Evolutionary conservation across 1,140 invertebrate genomes (phyloP).

Genomic region (Danaus melanippus): DNA sequence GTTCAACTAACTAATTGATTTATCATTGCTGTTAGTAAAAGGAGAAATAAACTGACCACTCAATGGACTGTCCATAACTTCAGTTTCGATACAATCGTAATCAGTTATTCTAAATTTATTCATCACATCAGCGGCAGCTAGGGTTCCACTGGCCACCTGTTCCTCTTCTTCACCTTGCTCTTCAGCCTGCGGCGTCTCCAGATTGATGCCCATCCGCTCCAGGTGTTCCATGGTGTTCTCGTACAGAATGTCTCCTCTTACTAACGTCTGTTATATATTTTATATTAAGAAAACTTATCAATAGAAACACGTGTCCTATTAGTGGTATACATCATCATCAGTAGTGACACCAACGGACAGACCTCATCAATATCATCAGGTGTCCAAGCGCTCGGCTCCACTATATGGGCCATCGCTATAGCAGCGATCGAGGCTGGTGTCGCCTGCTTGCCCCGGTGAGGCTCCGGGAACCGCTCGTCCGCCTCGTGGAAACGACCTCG

Average conservation of each 20-base stretch:
- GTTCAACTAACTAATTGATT: background rate
- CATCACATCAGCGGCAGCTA: slow-evolving; percentile 54
- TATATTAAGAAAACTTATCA: background rate
- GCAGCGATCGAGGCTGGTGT: slow-evolving; percentile 63
- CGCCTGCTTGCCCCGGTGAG: slow-evolving; percentile 67
- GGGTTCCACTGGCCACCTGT: slow-evolving; percentile 34
- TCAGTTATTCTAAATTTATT: slow-evolving; percentile 55
- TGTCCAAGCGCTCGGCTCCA: slow-evolving; percentile 55
- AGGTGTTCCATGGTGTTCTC: slow-evolving; percentile 59
- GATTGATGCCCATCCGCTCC: slow-evolving; percentile 56
- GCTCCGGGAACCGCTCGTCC: slow-evolving; percentile 57
- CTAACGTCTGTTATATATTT: slow-evolving; percentile 39
- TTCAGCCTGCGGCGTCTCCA: slow-evolving; percentile 44
- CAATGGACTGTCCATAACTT: slow-evolving; percentile 45
- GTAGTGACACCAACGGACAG: background rate
- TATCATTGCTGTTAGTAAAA: background rate
- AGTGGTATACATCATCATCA: too few relatives aligned
- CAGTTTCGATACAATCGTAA: slow-evolving; percentile 56
- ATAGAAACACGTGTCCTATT: background rate
- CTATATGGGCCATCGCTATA: slow-evolving; percentile 58
- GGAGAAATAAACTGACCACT: slow-evolving; percentile 33
- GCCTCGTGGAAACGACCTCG: slow-evolving; percentile 67
- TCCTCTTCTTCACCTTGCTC: slow-evolving; percentile 59
- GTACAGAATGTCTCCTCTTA: slow-evolving; percentile 65
- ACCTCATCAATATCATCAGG: slow-evolving; percentile 66